Evolutionary conservation across 2,797 vertebrate species (phyloP).

Genomic region (Bradypus variegatus): DNA sequence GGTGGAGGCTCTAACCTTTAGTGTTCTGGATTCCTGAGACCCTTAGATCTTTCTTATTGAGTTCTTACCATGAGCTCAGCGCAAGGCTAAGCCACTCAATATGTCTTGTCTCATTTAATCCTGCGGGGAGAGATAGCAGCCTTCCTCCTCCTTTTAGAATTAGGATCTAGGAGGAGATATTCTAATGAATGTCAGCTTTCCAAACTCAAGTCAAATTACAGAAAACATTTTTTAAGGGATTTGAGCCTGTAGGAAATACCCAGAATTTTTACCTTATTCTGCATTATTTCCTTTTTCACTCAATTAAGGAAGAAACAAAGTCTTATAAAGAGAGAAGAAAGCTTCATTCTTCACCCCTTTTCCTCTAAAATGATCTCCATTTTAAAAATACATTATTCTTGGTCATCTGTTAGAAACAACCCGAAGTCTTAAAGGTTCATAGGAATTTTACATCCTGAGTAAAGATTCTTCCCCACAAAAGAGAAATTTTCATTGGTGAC

Average conservation of each 20-base stretch:
- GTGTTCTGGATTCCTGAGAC: not conserved
- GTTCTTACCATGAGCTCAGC: not conserved
- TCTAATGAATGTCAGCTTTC: not conserved
- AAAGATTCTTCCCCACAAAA: not conserved
- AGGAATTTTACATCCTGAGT: not conserved
- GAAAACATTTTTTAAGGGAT: constrained; percentile 23
- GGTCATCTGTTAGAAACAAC: constrained; percentile 8
- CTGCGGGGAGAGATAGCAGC: not conserved
- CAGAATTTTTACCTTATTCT: not conserved
- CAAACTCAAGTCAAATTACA: not conserved
- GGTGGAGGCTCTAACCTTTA: not conserved
- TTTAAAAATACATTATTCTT: not conserved
- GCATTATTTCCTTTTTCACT: not conserved
- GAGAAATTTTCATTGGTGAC: not conserved
- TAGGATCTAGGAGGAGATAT: not conserved
- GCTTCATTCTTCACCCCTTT: not conserved
- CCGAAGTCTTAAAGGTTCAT: not conserved
- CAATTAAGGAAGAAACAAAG: not conserved
- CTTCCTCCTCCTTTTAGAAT: not conserved
- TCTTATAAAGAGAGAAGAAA: constrained; percentile 22
- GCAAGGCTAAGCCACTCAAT: not conserved
- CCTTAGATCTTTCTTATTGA: not conserved
- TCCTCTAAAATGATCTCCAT: not conserved
- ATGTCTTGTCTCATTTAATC: not conserved
- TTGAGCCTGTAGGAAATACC: not conserved